A percentile compares a stretch with the other conserved stretches of the same genome.
phyloP scores from a whole-genome alignment of 2,113 vertebrate genomes.

The Caranx ignobilis region DNA sequence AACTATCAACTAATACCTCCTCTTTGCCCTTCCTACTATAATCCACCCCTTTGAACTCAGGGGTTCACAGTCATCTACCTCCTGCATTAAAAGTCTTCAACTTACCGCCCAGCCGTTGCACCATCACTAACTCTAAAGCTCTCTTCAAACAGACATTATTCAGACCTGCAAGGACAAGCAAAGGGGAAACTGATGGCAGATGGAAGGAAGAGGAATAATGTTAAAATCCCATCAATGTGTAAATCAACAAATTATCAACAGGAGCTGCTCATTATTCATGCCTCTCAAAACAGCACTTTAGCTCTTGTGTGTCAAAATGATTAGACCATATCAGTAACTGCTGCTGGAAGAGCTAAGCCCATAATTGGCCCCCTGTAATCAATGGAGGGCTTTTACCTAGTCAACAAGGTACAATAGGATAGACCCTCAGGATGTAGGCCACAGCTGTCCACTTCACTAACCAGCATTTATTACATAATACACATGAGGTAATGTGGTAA shows the following conservation, averaged over 20 bases:
- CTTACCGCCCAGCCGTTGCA: slow-evolving; percentile 67
- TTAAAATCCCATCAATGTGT: not conserved
- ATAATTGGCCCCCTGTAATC: slow-evolving; percentile 77
- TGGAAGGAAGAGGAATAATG: not conserved
- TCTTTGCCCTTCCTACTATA: too few relatives aligned
- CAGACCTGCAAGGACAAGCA: not conserved
- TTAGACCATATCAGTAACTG: slow-evolving; percentile 75
- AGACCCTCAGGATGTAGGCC: slow-evolving; percentile 19
- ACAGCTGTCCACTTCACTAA: slow-evolving; percentile 6
- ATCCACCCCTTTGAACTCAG: slow-evolving; percentile 72
- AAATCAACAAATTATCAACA: not conserved
- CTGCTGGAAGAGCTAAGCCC: slow-evolving; percentile 81
- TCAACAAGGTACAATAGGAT: slow-evolving; percentile 39
- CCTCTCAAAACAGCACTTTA: slow-evolving; percentile 39
- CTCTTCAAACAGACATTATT: not conserved
- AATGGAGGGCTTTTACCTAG: slow-evolving; percentile 62
- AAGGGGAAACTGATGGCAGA: not conserved
- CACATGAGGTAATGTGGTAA: not conserved
- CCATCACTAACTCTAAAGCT: slow-evolving; percentile 79
- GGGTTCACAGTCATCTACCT: slow-evolving; percentile 28
- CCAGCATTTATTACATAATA: not conserved
- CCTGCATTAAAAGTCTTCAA: slow-evolving; percentile 73
- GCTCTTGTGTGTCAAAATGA: slow-evolving; percentile 66
- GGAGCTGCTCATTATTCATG: slow-evolving; percentile 19
- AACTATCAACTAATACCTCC: too few relatives aligned